Evolutionary conservation across 2,113 vertebrate species (phyloP).

Genomic region (Condylura cristata): DNA sequence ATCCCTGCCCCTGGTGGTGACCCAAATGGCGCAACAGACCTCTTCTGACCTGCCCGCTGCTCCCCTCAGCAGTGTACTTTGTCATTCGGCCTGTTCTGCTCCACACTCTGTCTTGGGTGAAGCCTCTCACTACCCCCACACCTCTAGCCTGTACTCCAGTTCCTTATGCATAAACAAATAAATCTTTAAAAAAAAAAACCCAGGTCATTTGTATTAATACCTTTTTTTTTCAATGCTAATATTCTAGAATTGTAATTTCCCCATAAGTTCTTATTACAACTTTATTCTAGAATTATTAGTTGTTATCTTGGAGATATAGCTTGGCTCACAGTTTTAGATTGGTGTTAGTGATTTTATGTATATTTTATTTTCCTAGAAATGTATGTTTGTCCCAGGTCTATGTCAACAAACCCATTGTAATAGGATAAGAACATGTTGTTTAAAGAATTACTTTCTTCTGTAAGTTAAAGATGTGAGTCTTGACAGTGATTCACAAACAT

Average conservation of each 20-base stretch:
- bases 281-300: background rate
- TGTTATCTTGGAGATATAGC: background rate
- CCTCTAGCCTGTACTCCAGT: too few species aligned
- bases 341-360: background rate
- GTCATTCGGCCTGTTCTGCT: too few species aligned
- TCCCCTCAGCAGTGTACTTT: too few species aligned
- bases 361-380: constrained; percentile 24
- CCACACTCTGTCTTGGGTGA: too few species aligned
- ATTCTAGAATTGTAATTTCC: background rate
- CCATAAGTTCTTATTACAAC: background rate
- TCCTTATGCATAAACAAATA: too few species aligned
- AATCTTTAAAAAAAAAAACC: too few species aligned
- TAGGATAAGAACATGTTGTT: background rate
- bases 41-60: too few species aligned
- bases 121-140: too few species aligned
- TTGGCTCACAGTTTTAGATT: background rate
- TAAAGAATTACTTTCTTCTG: background rate
- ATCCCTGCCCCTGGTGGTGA: too few species aligned
- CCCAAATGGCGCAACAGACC: too few species aligned
- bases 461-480: background rate
- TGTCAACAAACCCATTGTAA: background rate
- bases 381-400: background rate
- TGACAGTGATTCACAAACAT: background rate
- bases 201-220: background rate
- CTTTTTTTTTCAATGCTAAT: background rate